A percentile compares a stretch with the other conserved stretches of the same genome.
Evolutionary conservation across 2,113 vertebrate genomes (phyloP).

Genomic region (Pituophis catenifer): DNA sequence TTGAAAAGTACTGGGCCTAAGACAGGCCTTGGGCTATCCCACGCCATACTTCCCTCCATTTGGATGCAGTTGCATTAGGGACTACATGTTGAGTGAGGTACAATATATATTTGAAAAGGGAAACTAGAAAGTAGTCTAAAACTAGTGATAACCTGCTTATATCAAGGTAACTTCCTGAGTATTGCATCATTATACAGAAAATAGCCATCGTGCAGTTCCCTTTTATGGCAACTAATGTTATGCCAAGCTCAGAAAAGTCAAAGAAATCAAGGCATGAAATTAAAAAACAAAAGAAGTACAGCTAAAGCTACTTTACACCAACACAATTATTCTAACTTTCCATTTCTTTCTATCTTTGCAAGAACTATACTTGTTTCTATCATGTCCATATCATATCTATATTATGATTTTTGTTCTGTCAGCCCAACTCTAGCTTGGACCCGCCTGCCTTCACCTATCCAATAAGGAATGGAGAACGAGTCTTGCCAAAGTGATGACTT

Average conservation of each 20-base stretch:
- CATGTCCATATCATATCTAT: not conserved
- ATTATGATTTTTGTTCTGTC: not conserved
- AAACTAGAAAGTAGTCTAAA: not conserved
- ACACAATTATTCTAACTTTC: not conserved
- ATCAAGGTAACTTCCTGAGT: not conserved
- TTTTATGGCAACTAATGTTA: not conserved
- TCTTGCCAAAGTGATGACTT: not conserved
- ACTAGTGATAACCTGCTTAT: not conserved
- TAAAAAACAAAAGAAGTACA: not conserved
- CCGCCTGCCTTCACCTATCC: not conserved
- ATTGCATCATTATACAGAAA: not conserved
- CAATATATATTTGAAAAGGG: not conserved
- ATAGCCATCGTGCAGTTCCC: not conserved
- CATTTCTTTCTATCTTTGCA: not conserved
- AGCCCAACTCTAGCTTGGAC: not conserved
- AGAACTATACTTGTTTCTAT: not conserved
- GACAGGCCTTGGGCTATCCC: too few species aligned
- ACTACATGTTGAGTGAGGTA: too few species aligned
- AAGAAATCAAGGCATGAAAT: not conserved
- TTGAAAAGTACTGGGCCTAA: too few species aligned
- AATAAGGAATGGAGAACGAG: not conserved
- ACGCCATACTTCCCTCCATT: too few species aligned
- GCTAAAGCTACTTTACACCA: not conserved
- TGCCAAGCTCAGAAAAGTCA: not conserved
- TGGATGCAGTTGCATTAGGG: too few species aligned